Percentiles rank a stretch among this genome's conserved stretches.
These are phyloP conservation scores for Mus spicilegus DNA, from an alignment of 2,113 vertebrate genomes.

Conservation along the genomic window DNA sequence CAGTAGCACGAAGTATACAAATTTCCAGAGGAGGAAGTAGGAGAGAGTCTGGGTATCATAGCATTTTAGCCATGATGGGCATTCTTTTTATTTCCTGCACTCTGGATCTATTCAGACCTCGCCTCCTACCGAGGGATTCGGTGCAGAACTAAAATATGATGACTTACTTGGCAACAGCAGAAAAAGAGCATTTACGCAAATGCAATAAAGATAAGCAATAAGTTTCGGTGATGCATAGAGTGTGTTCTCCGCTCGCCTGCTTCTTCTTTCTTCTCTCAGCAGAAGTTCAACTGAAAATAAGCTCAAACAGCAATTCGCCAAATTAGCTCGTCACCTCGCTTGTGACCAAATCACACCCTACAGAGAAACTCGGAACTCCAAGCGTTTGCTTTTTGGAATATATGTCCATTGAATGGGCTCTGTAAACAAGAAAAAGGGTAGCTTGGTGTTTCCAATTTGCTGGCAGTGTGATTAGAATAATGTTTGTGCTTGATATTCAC, in stretches of 20 bases:
- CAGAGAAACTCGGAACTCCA: conserved; percentile 73
- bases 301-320: conserved; percentile 67
- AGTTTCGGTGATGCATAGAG: conserved; percentile 84
- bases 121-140: conserved; percentile 76
- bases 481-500: background rate
- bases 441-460: background rate
- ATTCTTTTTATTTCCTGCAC: conserved; percentile 76
- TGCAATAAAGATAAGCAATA: conserved; percentile 86
- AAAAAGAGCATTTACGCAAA: conserved; percentile 84
- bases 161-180: conserved; percentile 83
- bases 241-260: conserved; percentile 78
- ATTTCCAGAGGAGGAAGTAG: background rate
- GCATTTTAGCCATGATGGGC: conserved; percentile 55
- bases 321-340: conserved; percentile 76
- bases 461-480: conserved; percentile 39
- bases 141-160: conserved; percentile 86
- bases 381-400: conserved; percentile 52
- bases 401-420: conserved; percentile 29
- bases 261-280: conserved; percentile 82
- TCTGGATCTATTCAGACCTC: conserved; percentile 75
- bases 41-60: background rate
- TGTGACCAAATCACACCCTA: conserved; percentile 74
- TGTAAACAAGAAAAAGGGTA: background rate
- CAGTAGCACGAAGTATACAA: conserved; percentile 2
- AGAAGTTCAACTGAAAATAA: conserved; percentile 79